Conservation (phyloP, 2,113 vertebrate genomes). For the Eurypyga helias region DNA sequence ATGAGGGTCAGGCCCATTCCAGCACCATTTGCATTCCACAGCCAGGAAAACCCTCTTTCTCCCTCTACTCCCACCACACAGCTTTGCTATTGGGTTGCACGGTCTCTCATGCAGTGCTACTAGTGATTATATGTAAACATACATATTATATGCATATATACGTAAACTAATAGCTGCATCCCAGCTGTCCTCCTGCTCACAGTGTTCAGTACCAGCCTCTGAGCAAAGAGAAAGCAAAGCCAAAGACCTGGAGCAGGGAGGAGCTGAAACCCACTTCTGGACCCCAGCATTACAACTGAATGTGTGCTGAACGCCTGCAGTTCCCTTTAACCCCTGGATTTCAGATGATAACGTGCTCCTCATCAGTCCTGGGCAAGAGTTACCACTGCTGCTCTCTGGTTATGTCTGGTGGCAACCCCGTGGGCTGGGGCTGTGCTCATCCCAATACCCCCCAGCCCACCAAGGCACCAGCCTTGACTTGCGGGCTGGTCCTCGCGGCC, state of each 20-base stretch:
- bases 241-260: neutral
- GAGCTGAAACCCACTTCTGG: neutral
- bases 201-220: neutral
- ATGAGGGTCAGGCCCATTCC: neutral
- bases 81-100: rapidly evolving
- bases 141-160: neutral
- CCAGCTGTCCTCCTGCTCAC: neutral
- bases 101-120: neutral
- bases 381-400: neutral
- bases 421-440: neutral
- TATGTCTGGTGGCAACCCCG: neutral
- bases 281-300: neutral
- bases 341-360: neutral
- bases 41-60: neutral
- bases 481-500: neutral
- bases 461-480: neutral
- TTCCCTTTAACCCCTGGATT: neutral
- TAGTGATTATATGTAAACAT: neutral
- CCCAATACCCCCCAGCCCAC: neutral
- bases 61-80: neutral
- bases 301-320: neutral
- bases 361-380: neutral
- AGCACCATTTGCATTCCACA: neutral
- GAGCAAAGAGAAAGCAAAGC: neutral
- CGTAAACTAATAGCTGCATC: neutral